Evolutionary conservation across 2,888 invertebrate genomes (phyloP).

Genomic region (Drosophila neonasuta): DNA sequence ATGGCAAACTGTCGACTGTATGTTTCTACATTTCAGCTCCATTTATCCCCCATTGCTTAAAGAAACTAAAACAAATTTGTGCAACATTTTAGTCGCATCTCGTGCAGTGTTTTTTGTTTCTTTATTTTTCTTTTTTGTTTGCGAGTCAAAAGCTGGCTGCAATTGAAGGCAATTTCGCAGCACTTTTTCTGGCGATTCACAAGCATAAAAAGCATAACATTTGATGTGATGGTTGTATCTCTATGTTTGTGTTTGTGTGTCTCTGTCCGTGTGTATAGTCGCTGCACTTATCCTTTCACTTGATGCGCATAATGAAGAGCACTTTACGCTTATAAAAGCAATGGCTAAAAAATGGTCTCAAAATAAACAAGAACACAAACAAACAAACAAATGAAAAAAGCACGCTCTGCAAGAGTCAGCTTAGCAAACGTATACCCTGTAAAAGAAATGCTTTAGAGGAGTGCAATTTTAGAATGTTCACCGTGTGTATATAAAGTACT

Average conservation of each 20-base stretch:
- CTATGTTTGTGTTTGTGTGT: constrained; percentile 19
- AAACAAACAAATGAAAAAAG: constrained; percentile 31
- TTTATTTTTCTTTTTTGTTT: constrained; percentile 3
- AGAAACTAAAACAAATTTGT: constrained; percentile 41
- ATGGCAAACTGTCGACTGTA: not conserved
- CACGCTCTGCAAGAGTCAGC: not conserved
- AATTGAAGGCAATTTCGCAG: constrained; percentile 63
- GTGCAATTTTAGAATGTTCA: no score
- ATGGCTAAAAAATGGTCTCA: constrained; percentile 58
- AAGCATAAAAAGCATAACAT: constrained; percentile 54
- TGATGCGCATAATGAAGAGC: constrained; percentile 79
- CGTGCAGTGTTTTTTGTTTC: not conserved
- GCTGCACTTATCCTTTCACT: constrained; percentile 79
- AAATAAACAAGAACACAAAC: constrained; percentile 44
- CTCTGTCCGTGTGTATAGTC: constrained; percentile 39
- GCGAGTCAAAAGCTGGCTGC: constrained; percentile 32
- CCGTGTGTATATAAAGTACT: not conserved
- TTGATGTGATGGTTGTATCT: constrained; percentile 18
- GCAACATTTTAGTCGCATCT: constrained; percentile 26
- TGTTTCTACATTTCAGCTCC: constrained; percentile 1
- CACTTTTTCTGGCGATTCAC: constrained; percentile 50
- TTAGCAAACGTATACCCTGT: constrained; percentile 7
- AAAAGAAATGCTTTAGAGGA: not conserved
- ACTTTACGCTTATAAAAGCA: constrained; percentile 77
- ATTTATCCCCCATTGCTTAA: constrained; percentile 29